A percentile compares a stretch with the other conserved stretches of the same genome.
Evolutionary conservation across 2,888 invertebrate genomes (phyloP).

Genomic region (Protonemura montana): DNA sequence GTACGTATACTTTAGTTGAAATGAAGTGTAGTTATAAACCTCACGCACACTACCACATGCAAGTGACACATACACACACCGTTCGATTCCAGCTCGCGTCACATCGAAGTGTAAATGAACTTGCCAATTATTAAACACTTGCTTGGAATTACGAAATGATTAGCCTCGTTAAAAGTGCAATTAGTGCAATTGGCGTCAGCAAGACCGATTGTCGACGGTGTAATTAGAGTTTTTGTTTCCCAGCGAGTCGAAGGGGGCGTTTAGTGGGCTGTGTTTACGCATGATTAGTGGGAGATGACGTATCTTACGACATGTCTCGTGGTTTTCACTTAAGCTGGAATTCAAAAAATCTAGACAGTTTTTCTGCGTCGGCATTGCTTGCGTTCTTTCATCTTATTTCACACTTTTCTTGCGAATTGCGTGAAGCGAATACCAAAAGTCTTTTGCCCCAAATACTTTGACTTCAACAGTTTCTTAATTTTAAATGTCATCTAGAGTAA

Average conservation of each 20-base stretch:
- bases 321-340: too few species aligned
- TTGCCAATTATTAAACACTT: neutral
- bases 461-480: too few species aligned
- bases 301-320: too few species aligned
- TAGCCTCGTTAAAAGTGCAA: neutral
- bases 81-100: neutral
- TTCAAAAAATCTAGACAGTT: too few species aligned
- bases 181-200: neutral
- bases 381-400: too few species aligned
- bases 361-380: too few species aligned
- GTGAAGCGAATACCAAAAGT: too few species aligned
- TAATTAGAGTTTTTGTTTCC: neutral
- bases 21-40: neutral
- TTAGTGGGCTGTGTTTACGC: too few species aligned
- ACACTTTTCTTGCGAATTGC: too few species aligned
- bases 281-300: neutral
- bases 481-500: too few species aligned
- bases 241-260: neutral
- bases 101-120: neutral
- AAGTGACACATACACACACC: neutral
- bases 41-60: neutral
- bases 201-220: neutral
- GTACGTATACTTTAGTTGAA: too few species aligned
- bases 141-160: neutral
- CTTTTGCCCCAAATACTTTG: too few species aligned